Conservation (phyloP, 37 sponge, comb jelly and placozoan genomes). For the Cliona cf. orientalis region DNA sequence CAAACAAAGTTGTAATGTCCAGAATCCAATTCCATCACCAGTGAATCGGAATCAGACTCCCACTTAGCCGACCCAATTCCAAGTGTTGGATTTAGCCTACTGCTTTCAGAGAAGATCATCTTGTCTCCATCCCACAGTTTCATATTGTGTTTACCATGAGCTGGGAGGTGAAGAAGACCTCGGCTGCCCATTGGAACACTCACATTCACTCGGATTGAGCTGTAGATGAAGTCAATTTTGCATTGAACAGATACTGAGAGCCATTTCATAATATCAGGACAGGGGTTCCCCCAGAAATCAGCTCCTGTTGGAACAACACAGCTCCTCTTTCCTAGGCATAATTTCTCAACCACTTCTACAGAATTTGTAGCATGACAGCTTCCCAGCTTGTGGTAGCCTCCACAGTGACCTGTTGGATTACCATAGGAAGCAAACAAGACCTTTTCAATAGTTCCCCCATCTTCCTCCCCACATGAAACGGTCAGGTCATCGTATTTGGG, state of each 20-base stretch:
- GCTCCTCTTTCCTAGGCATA: constrained; percentile 21
- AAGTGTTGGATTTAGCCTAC: not conserved
- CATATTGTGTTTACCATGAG: constrained; percentile 21
- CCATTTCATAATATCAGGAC: constrained; percentile 21
- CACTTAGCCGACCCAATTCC: constrained; percentile 12
- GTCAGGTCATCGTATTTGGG: constrained; percentile 12
- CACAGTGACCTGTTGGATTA: constrained; percentile 34
- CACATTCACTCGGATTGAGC: constrained; percentile 29
- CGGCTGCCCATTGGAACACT: constrained; percentile 35
- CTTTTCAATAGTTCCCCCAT: constrained; percentile 16
- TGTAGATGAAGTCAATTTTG: constrained; percentile 7
- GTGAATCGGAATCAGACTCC: not conserved
- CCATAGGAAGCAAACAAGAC: constrained; percentile 52
- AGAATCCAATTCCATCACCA: constrained; percentile 7
- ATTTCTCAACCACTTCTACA: constrained; percentile 7
- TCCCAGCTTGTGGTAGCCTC: constrained; percentile 22
- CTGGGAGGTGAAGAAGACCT: constrained; percentile 29
- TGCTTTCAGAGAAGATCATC: not conserved
- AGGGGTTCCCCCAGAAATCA: constrained; percentile 34
- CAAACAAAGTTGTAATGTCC: constrained; percentile 27
- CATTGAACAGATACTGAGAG: constrained; percentile 38
- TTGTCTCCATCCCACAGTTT: constrained; percentile 18
- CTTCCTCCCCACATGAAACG: constrained; percentile 14
- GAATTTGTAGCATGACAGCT: constrained; percentile 28
- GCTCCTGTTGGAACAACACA: constrained; percentile 40